A percentile compares a stretch with the other conserved stretches of the same genome.
phyloP scores from a whole-genome alignment of 2,113 vertebrate genomes.

The Elanus axillaris region DNA sequence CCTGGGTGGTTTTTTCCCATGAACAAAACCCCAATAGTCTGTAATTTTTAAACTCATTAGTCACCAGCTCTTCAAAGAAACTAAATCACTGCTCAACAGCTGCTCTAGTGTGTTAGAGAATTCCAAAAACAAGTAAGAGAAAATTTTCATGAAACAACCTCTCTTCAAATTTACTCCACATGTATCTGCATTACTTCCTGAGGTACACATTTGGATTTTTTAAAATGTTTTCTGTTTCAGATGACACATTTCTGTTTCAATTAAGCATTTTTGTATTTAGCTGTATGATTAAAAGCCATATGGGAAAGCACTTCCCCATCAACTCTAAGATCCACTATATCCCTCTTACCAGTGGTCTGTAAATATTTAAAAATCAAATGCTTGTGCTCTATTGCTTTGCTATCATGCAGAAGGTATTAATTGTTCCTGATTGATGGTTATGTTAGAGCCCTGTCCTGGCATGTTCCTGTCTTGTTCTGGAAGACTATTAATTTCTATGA shows the following conservation, averaged over 20 bases:
- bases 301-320: neutral
- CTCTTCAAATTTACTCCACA: neutral
- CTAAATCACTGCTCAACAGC: neutral
- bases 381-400: neutral
- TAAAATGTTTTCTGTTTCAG: neutral
- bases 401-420: neutral
- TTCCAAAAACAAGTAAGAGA: neutral
- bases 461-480: neutral
- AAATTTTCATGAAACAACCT: neutral
- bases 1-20: neutral
- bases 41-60: slow-evolving; percentile 23
- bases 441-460: neutral
- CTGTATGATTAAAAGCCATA: neutral
- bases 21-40: neutral
- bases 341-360: neutral
- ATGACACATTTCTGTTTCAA: no score
- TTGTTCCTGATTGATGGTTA: neutral
- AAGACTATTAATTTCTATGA: neutral
- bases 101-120: neutral
- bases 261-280: neutral
- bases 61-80: slow-evolving; percentile 34
- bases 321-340: neutral
- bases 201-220: neutral
- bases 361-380: neutral
- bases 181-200: neutral